Evolutionary conservation across 2,888 invertebrate species (phyloP), one percentile per base, ranked within the genome.

Genomic region (Apoderus coryli): DNA sequence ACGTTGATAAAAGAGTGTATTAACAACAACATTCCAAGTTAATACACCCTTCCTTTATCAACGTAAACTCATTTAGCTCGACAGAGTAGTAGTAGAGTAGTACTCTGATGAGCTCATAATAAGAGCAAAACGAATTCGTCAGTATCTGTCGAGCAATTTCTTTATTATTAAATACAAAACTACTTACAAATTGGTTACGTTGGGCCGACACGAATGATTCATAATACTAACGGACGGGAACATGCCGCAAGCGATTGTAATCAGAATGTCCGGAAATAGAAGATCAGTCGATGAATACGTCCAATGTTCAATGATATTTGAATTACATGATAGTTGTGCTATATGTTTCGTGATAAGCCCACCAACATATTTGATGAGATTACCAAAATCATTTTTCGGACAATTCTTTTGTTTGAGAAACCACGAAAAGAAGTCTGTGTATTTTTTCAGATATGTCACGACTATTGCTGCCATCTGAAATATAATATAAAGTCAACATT

Each of bases 181-280:
- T 33, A 50, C 50, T 53, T 54, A 79, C 76, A 70, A 72, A 44
- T 74, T 74, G 29, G 74, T 71, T 35, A 89, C 77, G 45, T 78
- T 79, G 4, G 86, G 78, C 39, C 79, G 74, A 53, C 93, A 93
- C 1, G 88, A 80, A 59, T 95, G 93, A 56, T 93, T 95, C 73
- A 90, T 81, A 61, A 90, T 73, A 45, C 86, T 82, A 1, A 84
- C 73, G 2, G 82, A 75, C 0, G 89, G 82, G 53, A 80, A 88
- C 48, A 90, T 79, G 1, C 78, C 88, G 2, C 85, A 77, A 1
- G 82, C 88, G 28, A 53, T 43, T 3, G 49, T 45, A 22, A 46
- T 46, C 15, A 50, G 37, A 29, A 48, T 45, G 33, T 48, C 48
- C 3, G 52, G 52, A 35, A 52, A 48, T 4, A 46, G 37, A 10